Conservation (phyloP, 2,888 invertebrate species). For the Eilema griseolum region DNA sequence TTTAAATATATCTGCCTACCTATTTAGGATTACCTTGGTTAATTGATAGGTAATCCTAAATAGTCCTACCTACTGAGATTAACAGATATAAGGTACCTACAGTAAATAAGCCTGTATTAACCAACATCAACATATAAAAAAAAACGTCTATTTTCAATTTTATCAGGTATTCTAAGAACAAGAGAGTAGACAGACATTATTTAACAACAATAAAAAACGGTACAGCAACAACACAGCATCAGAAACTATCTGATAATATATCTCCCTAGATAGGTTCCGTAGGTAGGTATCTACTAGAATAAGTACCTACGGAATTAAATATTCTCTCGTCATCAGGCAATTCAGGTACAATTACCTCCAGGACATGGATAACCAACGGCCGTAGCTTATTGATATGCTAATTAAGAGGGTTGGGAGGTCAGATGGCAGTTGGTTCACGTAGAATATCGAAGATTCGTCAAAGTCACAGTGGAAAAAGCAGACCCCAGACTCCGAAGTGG, state of each 20-base stretch:
- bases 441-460: too few relatives aligned
- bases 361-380: too few relatives aligned
- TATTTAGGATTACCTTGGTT: background rate
- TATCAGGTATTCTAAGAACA: background rate
- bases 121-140: background rate
- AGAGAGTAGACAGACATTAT: background rate
- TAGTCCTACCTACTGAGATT: too few relatives aligned
- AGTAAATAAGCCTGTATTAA: background rate
- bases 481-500: too few relatives aligned
- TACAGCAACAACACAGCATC: background rate
- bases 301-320: background rate
- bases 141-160: too few relatives aligned
- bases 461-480: too few relatives aligned
- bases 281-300: too few relatives aligned
- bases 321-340: background rate
- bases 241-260: background rate
- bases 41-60: background rate
- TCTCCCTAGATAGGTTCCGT: too few relatives aligned
- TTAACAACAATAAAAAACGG: background rate
- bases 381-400: too few relatives aligned
- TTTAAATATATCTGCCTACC: background rate
- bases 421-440: too few relatives aligned
- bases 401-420: too few relatives aligned
- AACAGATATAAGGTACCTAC: background rate
- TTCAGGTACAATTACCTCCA: background rate